Conservation (phyloP, 2,113 vertebrate genomes). For the Cettia cetti region DNA sequence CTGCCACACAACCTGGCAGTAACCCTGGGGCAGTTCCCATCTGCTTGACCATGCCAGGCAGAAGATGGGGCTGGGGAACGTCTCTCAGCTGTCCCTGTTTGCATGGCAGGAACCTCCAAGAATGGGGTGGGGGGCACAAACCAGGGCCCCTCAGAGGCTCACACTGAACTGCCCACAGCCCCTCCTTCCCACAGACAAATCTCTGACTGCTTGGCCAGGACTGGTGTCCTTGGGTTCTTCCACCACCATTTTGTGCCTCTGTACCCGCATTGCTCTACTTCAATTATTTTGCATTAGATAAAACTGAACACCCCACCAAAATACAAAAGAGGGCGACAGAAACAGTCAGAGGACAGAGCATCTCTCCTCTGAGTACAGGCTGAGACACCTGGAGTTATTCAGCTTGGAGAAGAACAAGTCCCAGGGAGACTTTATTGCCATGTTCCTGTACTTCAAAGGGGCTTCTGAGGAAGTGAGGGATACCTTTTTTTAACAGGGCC, state of each 20-base stretch:
- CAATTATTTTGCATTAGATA: neutral
- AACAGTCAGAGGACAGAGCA: too few relatives aligned
- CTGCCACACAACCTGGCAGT: too few relatives aligned
- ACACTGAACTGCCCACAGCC: too few relatives aligned
- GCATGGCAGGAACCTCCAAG: too few relatives aligned
- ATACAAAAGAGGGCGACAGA: neutral
- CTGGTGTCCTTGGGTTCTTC: neutral
- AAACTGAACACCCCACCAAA: neutral
- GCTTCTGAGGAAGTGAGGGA: rapidly evolving
- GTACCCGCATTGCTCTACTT: neutral
- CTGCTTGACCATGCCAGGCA: too few relatives aligned
- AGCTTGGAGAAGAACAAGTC: neutral
- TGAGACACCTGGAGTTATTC: neutral
- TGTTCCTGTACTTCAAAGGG: neutral
- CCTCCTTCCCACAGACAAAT: too few relatives aligned
- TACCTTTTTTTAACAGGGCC: neutral
- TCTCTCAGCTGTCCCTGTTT: too few relatives aligned
- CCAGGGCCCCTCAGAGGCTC: too few relatives aligned
- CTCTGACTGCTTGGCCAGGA: neutral
- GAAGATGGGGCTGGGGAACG: too few relatives aligned
- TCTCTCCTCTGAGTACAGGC: neutral
- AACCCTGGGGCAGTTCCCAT: too few relatives aligned
- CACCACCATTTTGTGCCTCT: neutral
- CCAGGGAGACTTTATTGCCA: rapidly evolving
- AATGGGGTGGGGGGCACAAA: too few relatives aligned